Base-by-base conservation (phyloP, 1,140 invertebrate species). In the Drosophila nigrodunni region DNA sequence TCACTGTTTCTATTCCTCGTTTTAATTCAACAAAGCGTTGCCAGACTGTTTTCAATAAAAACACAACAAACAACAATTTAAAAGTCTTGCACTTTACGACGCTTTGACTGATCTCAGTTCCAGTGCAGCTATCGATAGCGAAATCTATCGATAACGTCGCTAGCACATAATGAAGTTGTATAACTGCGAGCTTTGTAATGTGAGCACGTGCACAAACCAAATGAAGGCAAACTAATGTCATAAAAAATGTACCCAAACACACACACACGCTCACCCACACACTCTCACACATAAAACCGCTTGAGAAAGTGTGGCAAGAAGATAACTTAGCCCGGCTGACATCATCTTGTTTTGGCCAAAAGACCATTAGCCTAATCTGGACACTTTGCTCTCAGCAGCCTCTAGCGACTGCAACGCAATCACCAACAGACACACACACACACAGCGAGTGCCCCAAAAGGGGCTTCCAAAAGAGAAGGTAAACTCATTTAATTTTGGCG, bases 281-380 rank as follows among this genome's bases (percentile, higher is more conserved):
- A 18, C 2, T 18, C 34, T 1, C 2, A 52, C 5, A 7, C 4
- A n/a, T 4, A 50, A 4, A 25, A 21, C 18, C 18, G 1, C 18
- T 21, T 4, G 10, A 21, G 44, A 46, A 8, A n/a, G 25, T 2
- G 25, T 11, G 25, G 11, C 25, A 7, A 7, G 13, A 9, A 30
- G 18, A n/a, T 8, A 11, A n/a, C 7, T 34, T 35, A 52, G 13
- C n/a, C 11, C 50, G 54, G 68, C 59, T 71, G 68, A 65, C 68
- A 64, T 65, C 50, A 55, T 70, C 49, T 62, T 15, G 13, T 46
- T 37, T 13, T 15, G 15, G n/a, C 30, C 49, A 11, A 39, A n/a
- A 37, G 49, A 10, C 59, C 59, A 64, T 70, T 64, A 64, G 60
- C 68, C 49, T 64, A 64, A 57, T 71, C 43, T 18, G 25, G 37